These are phyloP conservation scores for Graphium colonna DNA, from an alignment of 2,888 invertebrate genomes.

Conservation along the genomic window DNA sequence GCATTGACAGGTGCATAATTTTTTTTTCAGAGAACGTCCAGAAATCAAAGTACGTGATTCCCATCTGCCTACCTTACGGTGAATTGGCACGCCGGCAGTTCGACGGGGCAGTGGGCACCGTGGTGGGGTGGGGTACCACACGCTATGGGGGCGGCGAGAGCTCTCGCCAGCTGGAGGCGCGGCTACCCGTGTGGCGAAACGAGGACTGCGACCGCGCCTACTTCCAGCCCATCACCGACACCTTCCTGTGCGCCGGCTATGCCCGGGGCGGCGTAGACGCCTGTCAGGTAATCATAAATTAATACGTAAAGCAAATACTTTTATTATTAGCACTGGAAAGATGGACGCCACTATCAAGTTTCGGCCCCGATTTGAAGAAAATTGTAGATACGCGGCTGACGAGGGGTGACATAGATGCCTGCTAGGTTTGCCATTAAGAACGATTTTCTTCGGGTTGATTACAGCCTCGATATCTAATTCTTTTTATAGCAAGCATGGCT, in stretches of 20 bases:
- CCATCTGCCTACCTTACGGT: slow-evolving; percentile 89
- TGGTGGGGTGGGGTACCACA: slow-evolving; percentile 96
- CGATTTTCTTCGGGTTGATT: too few relatives aligned
- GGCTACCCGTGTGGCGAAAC: slow-evolving; percentile 93
- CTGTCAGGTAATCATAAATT: too few relatives aligned
- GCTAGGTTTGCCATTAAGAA: too few relatives aligned
- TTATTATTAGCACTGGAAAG: too few relatives aligned
- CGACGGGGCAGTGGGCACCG: slow-evolving; percentile 89
- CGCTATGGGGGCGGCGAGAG: slow-evolving; percentile 94
- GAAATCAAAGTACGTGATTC: slow-evolving; percentile 91
- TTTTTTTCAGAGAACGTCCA: slow-evolving; percentile 82
- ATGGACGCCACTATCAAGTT: too few relatives aligned
- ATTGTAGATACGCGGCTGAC: too few relatives aligned
- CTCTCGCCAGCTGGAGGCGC: slow-evolving; percentile 90
- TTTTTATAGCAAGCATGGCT: too few relatives aligned
- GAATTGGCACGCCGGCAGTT: slow-evolving; percentile 77
- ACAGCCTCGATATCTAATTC: too few relatives aligned
- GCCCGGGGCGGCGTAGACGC: slow-evolving; percentile 94
- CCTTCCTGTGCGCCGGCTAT: slow-evolving; percentile 94
- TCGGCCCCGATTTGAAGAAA: too few relatives aligned
- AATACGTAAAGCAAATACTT: too few relatives aligned
- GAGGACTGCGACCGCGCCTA: slow-evolving; percentile 94
- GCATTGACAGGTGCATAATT: too few relatives aligned
- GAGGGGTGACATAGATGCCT: too few relatives aligned
- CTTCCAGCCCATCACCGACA: slow-evolving; percentile 94